Evolutionary conservation across 2,797 vertebrate genomes (phyloP).

Genomic region (Rallus crepitans): DNA sequence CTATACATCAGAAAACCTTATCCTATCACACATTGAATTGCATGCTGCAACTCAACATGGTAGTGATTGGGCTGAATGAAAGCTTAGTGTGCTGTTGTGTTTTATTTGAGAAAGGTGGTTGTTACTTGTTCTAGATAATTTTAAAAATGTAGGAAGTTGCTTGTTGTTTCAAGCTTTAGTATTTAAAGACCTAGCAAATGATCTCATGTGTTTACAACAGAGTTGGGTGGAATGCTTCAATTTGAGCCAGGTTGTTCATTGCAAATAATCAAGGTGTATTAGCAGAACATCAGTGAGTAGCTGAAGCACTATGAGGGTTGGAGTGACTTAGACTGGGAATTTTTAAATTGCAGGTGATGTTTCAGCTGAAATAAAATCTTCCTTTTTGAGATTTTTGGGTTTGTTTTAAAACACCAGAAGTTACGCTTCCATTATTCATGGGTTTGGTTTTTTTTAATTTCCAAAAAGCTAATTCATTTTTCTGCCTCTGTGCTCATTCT

Average conservation of each 20-base stretch:
- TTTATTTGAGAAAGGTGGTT: background rate
- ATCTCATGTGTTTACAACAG: background rate
- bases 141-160: background rate
- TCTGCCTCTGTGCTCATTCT: slow-evolving; percentile 50
- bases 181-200: background rate
- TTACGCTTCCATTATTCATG: slow-evolving; percentile 25
- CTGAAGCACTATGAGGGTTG: background rate
- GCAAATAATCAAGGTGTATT: background rate
- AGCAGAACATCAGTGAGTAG: background rate
- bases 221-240: background rate
- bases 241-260: background rate
- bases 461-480: slow-evolving; percentile 54
- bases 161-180: background rate
- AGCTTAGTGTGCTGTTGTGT: rapidly evolving
- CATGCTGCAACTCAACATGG: rapidly evolving
- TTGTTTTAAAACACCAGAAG: background rate
- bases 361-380: background rate
- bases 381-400: no score
- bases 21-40: background rate
- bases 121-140: background rate
- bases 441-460: background rate
- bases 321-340: background rate
- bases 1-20: background rate
- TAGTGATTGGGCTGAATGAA: background rate
- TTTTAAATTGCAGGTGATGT: background rate